phyloP scores from a whole-genome alignment of 2,888 invertebrate genomes.

The Microplitis manilae region DNA sequence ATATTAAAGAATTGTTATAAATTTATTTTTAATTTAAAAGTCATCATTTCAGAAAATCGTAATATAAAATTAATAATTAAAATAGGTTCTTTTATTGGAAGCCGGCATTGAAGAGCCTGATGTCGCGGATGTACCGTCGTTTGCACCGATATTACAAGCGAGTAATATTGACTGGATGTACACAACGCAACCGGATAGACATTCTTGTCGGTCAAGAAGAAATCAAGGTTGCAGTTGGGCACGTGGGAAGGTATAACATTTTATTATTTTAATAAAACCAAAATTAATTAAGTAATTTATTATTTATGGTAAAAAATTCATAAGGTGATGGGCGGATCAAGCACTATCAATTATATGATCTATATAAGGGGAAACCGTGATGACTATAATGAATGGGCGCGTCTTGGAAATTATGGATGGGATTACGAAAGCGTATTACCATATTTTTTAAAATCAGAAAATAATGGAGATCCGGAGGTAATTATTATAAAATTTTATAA shows the following conservation, averaged over 20 bases:
- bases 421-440: conserved; percentile 81
- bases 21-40: no score
- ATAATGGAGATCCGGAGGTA: background rate
- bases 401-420: conserved; percentile 82
- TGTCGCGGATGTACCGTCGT: conserved; percentile 82
- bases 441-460: conserved; percentile 79
- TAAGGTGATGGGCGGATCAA: conserved; percentile 81
- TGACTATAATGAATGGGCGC: conserved; percentile 86
- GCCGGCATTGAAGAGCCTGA: conserved; percentile 81
- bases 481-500: background rate
- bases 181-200: conserved; percentile 83
- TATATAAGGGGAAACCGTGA: conserved; percentile 80
- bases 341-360: conserved; percentile 87
- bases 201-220: conserved; percentile 77
- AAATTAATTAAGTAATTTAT: background rate
- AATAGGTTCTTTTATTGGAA: conserved; percentile 77
- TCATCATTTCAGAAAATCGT: no score
- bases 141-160: conserved; percentile 81
- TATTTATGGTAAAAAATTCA: conserved; percentile 1
- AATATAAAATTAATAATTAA: no score
- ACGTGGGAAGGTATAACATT: conserved; percentile 77
- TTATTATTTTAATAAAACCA: background rate
- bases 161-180: conserved; percentile 83
- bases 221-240: conserved; percentile 67
- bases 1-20: no score